Evolutionary conservation across 1,140 invertebrate genomes (phyloP), one percentile per base, ranked within the genome.

Genomic region (Anoplolepis gracilipes): DNA sequence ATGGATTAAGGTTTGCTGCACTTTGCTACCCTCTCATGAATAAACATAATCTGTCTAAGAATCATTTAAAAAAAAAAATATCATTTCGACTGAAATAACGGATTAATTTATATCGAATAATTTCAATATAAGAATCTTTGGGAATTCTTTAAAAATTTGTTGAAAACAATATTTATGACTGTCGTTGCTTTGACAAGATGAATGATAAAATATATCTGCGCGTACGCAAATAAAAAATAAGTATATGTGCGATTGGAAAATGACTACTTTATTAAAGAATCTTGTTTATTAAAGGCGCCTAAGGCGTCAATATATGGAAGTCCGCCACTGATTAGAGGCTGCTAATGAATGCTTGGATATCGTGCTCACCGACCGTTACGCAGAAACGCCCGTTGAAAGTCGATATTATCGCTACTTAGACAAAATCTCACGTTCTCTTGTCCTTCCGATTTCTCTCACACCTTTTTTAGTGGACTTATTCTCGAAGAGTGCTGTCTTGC

Each of bases 331-430:
- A 77, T 76, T 19, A 0, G 42, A 85, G 33, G 30, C 30, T 61
- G 10, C 25, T 73, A 85, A 84, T 57, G 25, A 57, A 42, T 49
- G 46, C 4, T 53, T n/a, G 75, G 76, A 77, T 87, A 78, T 85
- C 69, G 62, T 77, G 84, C 78, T 70, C 46, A 81, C 42, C 46
- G 25, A 10, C 11, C 39, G n/a, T 67, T 70, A 67, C 25, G 62
- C 36, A 79, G 39, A 75, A 46, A 84, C 36, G 61, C 67, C 70
- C 53, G 62, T 75, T n/a, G 76, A 75, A 72, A 25, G 39, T 28
- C 70, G 25, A 85, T 76, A 77, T 78, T 67, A 65, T 85, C 46
- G 82, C 22, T 57, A 84, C 65, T 72, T 81, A 42, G 49, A 81
- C 28, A 67, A 81, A 81, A 81, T 81, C 78, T 81, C 78, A 70